These are phyloP conservation scores for Euura lappo DNA, from an alignment of 1,140 invertebrate species.

Conservation along the genomic window DNA sequence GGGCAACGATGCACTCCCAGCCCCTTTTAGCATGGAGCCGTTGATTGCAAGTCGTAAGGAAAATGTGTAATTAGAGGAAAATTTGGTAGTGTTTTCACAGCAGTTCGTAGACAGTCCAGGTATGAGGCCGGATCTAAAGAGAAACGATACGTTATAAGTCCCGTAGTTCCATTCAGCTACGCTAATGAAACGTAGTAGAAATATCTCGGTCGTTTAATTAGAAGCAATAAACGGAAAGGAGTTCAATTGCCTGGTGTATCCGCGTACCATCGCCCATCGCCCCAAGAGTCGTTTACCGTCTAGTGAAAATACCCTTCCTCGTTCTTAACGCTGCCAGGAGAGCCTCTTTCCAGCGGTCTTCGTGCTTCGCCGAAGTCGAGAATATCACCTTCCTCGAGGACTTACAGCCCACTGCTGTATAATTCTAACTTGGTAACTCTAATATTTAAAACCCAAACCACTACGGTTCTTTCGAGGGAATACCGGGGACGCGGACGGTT, in stretches of 20 bases:
- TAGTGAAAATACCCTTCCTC: slow-evolving; percentile 29
- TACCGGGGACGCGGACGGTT: not conserved
- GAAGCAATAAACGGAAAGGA: slow-evolving; percentile 57
- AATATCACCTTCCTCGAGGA: slow-evolving; percentile 26
- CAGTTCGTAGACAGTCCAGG: not conserved
- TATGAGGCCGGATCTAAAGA: not conserved
- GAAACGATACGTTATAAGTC: slow-evolving; percentile 1
- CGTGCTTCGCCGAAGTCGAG: slow-evolving; percentile 15
- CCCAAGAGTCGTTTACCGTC: slow-evolving; percentile 43
- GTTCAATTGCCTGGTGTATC: slow-evolving; percentile 56
- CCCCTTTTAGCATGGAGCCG: no score
- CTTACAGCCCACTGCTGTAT: slow-evolving; percentile 32
- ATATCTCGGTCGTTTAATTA: slow-evolving; percentile 60
- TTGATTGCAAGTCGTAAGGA: no score
- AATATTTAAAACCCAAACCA: slow-evolving; percentile 45
- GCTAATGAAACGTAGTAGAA: slow-evolving; percentile 59
- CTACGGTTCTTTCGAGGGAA: slow-evolving; percentile 14
- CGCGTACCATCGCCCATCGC: slow-evolving; percentile 33
- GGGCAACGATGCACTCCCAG: no score
- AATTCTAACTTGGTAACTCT: slow-evolving; percentile 40
- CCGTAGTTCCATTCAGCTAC: slow-evolving; percentile 35
- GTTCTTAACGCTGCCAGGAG: slow-evolving; percentile 19
- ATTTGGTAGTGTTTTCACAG: not conserved
- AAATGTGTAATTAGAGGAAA: not conserved
- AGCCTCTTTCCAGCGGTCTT: slow-evolving; percentile 9